Conservation (phyloP, 2,113 vertebrate genomes). For the Leuciscus idus region DNA sequence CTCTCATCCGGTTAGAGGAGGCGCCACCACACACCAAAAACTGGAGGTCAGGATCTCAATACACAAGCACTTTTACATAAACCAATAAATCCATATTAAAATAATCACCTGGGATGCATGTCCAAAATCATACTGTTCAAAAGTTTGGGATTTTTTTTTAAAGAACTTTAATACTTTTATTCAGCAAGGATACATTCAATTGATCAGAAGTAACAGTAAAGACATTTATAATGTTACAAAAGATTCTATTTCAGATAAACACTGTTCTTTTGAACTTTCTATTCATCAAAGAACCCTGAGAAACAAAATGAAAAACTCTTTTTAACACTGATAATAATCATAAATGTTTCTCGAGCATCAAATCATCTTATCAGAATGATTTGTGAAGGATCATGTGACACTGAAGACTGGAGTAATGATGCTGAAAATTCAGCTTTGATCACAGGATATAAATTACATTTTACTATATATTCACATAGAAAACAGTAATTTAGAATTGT, state of each 20-base stretch:
- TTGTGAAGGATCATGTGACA: background rate
- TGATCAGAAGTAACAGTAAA: background rate
- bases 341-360: background rate
- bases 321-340: background rate
- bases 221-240: background rate
- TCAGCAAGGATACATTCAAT: background rate
- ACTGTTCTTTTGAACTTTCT: background rate
- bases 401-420: slow-evolving; percentile 4
- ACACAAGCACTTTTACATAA: background rate
- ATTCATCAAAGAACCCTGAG: background rate
- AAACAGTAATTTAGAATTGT: background rate
- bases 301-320: background rate
- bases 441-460: background rate
- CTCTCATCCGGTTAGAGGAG: slow-evolving; percentile 90
- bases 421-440: background rate
- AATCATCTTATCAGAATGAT: background rate
- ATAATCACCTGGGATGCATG: background rate
- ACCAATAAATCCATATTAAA: background rate
- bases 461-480: background rate
- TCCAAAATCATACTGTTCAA: background rate
- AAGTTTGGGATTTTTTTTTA: background rate
- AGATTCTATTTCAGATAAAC: background rate
- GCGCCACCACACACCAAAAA: slow-evolving; percentile 96
- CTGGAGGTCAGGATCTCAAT: slow-evolving; percentile 83
- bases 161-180: background rate